Base-by-base conservation (phyloP, 2,113 vertebrate genomes). In the Ammodytes marinus region DNA sequence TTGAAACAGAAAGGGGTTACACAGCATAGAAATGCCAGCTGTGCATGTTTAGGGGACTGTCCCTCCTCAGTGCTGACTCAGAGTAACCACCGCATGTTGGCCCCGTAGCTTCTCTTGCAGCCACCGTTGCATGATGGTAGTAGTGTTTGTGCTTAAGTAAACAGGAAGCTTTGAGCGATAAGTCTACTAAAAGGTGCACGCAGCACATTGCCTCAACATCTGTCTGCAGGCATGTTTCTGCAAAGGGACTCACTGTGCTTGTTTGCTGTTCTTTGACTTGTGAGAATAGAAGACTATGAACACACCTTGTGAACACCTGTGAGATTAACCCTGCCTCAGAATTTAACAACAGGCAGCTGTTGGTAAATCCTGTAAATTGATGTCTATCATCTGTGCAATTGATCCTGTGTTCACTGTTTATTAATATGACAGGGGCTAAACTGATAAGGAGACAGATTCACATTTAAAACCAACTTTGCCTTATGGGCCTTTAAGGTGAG, bases 101-200 rank as follows among this genome's bases (percentile, higher is more conserved):
- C 35, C 6, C 14, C 82, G 86, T 82, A 77, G 79, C 72, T 83
- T 69, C 15, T 84, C 50, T 83, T 77, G 77, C 83, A 82, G 64
- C 81, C 52, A 53, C 69, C 65, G 6, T 46, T 69, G 66, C 65
- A 75, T 52, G 39, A 71, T 19, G 11, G 49, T 52, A 76, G 4
- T 46, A 76, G 4, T 46, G 4, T 74, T 76, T 47, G 10, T 78
- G 65, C 66, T 73, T 61, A 14, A 60, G 53, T 63, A 67, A 80
- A 65, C 76, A 82, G 77, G 80, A 73, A 65, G 54, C 40, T 6
- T 27, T 57, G 53, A 46, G 54, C 57, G 70, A 81, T 52, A 12
- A 43, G 7, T 68, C 42, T 46, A 40, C 8, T 10, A 1, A 27
- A 27, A 15, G 13, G 37, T 45, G 42, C 27, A 53, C 43, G 49